Percentiles rank a stretch among this genome's conserved stretches.
Evolutionary conservation across 2,797 vertebrate species (phyloP).

Genomic region (Lacerta viridis): DNA sequence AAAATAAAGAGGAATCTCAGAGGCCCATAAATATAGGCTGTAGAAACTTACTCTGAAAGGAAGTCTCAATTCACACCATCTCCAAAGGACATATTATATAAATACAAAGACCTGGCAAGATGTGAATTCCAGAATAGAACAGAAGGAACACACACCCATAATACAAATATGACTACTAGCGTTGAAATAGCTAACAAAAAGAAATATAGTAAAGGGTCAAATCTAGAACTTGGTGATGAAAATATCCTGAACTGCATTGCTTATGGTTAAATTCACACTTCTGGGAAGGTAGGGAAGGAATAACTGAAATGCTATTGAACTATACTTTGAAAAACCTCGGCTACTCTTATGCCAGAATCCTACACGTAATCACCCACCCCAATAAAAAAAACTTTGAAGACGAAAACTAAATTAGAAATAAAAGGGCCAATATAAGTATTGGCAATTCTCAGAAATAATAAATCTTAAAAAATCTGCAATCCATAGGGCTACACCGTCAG

Average conservation of each 20-base stretch:
- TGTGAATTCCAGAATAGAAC: not conserved
- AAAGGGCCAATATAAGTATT: conserved; percentile 10
- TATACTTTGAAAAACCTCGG: conserved; percentile 5
- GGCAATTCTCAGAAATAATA: conserved; percentile 29
- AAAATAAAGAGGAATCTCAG: too few species aligned
- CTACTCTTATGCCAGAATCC: conserved; percentile 11
- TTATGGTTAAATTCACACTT: conserved; percentile 6
- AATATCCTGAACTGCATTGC: not conserved
- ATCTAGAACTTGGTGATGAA: not conserved
- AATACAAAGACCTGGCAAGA: not conserved
- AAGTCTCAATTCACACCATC: not conserved
- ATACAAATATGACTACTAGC: not conserved
- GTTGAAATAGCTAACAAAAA: not conserved
- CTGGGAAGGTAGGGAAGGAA: conserved; percentile 21
- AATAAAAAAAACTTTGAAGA: not conserved
- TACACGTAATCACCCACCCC: not conserved
- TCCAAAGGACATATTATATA: not conserved
- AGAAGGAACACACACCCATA: not conserved
- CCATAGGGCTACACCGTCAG: not conserved
- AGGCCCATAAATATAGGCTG: not conserved
- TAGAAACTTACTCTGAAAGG: not conserved
- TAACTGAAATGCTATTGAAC: not conserved
- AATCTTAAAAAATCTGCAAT: not conserved
- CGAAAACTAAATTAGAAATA: conserved; percentile 6
- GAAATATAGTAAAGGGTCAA: not conserved